Evolutionary conservation across 2,113 vertebrate genomes (phyloP).

Genomic region (Semnopithecus entellus): DNA sequence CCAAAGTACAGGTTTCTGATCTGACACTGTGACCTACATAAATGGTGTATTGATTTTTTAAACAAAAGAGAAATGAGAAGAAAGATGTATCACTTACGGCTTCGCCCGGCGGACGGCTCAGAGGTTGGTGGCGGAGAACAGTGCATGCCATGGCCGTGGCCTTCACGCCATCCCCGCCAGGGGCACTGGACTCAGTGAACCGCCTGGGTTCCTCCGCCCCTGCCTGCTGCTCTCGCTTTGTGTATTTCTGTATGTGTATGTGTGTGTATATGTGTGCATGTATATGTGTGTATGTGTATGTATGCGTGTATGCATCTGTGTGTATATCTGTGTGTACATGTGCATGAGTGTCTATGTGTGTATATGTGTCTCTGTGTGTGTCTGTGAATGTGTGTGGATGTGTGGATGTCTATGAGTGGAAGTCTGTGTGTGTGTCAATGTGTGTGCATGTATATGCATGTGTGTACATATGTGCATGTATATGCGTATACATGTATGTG

Average conservation of each 20-base stretch:
- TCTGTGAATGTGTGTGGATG: too few relatives aligned
- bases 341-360: too few relatives aligned
- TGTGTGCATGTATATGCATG: too few relatives aligned
- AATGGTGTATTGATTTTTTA: constrained; percentile 33
- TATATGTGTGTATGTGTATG: neutral
- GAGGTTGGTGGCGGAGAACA: neutral
- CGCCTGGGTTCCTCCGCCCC: rapidly evolving
- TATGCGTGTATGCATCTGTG: neutral
- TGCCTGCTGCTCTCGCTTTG: neutral
- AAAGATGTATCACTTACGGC: neutral
- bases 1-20: constrained; percentile 8
- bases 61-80: constrained; percentile 50
- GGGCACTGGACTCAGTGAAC: neutral
- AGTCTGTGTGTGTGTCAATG: too few relatives aligned
- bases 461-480: too few relatives aligned
- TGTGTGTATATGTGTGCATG: neutral
- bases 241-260: too few relatives aligned
- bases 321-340: too few relatives aligned
- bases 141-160: neutral
- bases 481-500: too few relatives aligned
- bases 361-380: too few relatives aligned
- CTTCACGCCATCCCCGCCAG: neutral
- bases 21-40: neutral
- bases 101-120: neutral
- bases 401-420: too few relatives aligned